Conservation (phyloP, 2,113 vertebrate genomes). For the Nyctibius bracteatus region DNA sequence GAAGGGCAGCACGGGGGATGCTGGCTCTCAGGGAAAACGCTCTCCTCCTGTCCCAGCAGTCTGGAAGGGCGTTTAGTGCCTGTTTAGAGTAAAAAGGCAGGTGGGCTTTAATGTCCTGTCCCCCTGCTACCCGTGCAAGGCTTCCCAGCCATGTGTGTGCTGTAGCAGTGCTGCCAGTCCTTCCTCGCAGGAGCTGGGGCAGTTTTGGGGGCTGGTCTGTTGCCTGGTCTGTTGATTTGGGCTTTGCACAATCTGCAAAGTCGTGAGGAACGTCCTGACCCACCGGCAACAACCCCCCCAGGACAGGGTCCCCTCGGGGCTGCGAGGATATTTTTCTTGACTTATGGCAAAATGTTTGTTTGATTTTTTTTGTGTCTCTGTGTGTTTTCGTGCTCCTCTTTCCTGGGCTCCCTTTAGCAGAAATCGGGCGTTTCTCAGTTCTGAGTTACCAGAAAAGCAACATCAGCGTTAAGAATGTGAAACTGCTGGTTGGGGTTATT, state of each 20-base stretch:
- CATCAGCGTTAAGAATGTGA: neutral
- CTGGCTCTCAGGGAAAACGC: neutral
- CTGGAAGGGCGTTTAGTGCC: neutral
- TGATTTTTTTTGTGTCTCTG: neutral
- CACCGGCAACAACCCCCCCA: accelerated
- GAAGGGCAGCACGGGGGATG: accelerated
- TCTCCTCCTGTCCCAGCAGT: neutral
- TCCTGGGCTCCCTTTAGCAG: neutral
- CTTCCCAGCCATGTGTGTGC: accelerated
- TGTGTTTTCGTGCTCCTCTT: neutral
- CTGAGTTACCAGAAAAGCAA: neutral
- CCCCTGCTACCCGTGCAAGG: neutral
- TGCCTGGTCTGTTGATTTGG: no score
- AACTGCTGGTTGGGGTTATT: neutral
- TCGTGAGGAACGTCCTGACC: accelerated
- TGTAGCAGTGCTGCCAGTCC: neutral
- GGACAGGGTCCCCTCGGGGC: accelerated
- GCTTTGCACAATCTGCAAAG: neutral
- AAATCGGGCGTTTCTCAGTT: neutral
- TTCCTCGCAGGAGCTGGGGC: neutral
- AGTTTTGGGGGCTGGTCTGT: neutral
- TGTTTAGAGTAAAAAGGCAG: neutral
- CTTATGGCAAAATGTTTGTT: neutral
- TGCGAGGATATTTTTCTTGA: accelerated
- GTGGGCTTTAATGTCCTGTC: neutral